Percentiles rank a stretch among this genome's conserved stretches.
These are phyloP conservation scores for Morelia viridis DNA, from an alignment of 2,797 vertebrate genomes.

Conservation along the genomic window DNA sequence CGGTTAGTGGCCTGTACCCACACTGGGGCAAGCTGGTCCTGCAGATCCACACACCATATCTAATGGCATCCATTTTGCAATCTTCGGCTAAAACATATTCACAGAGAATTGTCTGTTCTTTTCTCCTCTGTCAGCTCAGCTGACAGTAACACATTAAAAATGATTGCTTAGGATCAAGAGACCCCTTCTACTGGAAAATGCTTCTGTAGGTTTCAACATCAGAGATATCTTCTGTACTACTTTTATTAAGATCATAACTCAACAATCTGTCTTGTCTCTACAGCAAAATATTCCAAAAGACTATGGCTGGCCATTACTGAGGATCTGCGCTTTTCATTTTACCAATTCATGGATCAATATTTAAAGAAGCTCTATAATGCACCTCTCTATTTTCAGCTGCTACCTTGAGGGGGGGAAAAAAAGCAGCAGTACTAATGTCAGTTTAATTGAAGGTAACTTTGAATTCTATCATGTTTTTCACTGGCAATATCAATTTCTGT, in stretches of 20 bases:
- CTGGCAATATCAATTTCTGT: neutral
- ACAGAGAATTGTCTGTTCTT: neutral
- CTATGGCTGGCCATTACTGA: slow-evolving; percentile 54
- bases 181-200: slow-evolving; percentile 35
- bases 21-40: too few relatives aligned
- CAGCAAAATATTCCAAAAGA: slow-evolving; percentile 56
- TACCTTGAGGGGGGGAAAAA: slow-evolving; percentile 43
- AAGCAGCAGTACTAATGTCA: neutral
- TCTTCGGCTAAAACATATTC: neutral
- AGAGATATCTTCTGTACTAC: slow-evolving; percentile 51
- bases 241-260: slow-evolving; percentile 74
- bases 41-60: neutral
- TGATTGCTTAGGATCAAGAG: slow-evolving; percentile 20
- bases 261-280: slow-evolving; percentile 55
- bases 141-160: slow-evolving; percentile 38
- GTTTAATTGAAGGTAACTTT: neutral
- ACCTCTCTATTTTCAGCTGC: slow-evolving; percentile 58
- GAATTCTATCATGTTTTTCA: neutral
- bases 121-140: slow-evolving; percentile 22
- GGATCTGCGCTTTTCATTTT: slow-evolving; percentile 69
- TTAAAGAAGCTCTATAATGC: slow-evolving; percentile 70
- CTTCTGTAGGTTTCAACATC: slow-evolving; percentile 54
- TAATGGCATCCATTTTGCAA: neutral
- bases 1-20: too few relatives aligned
- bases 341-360: slow-evolving; percentile 73